Conservation (phyloP, 2,888 invertebrate species). For the Heliconius hortense region DNA sequence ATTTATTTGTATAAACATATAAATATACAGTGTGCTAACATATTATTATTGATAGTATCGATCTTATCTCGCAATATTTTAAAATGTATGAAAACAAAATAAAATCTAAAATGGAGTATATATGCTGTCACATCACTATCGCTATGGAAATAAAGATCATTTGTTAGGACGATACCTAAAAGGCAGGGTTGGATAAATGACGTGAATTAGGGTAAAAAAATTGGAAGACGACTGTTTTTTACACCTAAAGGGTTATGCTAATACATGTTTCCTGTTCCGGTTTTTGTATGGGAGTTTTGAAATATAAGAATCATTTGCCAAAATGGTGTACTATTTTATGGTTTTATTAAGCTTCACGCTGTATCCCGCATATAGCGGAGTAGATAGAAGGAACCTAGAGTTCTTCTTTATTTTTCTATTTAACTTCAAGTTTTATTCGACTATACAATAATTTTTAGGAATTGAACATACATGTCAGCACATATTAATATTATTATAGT, state of each 20-base stretch:
- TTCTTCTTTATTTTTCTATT: no score
- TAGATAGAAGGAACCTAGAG: no score
- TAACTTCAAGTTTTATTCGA: no score
- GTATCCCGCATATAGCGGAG: no score
- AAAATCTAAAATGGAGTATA: background rate
- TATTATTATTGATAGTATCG: no score
- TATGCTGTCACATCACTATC: conserved; percentile 31
- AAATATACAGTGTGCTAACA: no score
- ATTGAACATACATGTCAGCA: no score
- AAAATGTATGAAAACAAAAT: background rate
- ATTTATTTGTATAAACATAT: no score
- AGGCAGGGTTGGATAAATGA: conserved; percentile 30
- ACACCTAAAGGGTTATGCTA: conserved; percentile 28
- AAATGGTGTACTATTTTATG: background rate
- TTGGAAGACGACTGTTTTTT: conserved; percentile 32
- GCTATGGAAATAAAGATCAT: conserved; percentile 36
- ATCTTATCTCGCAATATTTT: no score
- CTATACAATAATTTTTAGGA: no score
- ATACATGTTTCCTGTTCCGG: conserved; percentile 12
- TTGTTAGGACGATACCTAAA: conserved; percentile 30
- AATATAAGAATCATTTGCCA: background rate
- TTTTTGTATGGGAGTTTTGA: conserved; percentile 9
- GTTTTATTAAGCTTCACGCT: no score
- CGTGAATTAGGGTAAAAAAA: conserved; percentile 37
- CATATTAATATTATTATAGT: no score